phyloP scores from a whole-genome alignment of 2,113 vertebrate species.

The Echinops telfairi region DNA sequence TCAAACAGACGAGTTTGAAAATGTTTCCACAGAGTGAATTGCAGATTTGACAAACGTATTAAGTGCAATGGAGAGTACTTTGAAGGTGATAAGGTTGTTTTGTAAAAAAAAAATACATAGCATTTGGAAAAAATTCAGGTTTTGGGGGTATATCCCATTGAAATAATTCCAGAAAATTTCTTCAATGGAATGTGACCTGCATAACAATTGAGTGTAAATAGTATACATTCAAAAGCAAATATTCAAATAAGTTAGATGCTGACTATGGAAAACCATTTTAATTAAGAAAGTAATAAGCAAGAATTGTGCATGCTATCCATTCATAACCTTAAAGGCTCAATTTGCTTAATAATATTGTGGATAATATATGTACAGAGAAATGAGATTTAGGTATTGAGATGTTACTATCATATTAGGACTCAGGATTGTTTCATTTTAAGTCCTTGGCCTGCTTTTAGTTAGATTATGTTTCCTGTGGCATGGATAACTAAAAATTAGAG shows the following conservation, averaged over 20 bases:
- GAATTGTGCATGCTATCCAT: conserved; percentile 43
- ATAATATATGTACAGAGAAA: conserved; percentile 13
- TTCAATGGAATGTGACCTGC: conserved; percentile 1
- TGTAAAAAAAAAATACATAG: too few species aligned
- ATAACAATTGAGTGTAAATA: conserved; percentile 57
- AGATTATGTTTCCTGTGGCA: conserved; percentile 14
- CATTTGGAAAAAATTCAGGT: too few species aligned
- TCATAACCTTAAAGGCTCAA: conserved; percentile 37
- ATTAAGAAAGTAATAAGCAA: conserved; percentile 62
- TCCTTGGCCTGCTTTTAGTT: conserved; percentile 44
- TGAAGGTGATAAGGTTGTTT: too few species aligned
- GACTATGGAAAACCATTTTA: conserved; percentile 65
- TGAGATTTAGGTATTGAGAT: conserved; percentile 5
- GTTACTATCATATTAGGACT: conserved; percentile 10
- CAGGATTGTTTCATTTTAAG: neutral
- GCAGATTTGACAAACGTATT: too few species aligned
- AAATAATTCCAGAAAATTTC: neutral
- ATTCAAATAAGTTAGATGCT: conserved; percentile 75
- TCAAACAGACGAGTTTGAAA: too few species aligned
- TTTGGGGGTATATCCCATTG: too few species aligned
- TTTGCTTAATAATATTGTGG: conserved; percentile 18
- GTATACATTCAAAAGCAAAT: conserved; percentile 52
- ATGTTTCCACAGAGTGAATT: too few species aligned
- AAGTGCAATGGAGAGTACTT: too few species aligned
- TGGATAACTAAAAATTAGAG: conserved; percentile 18